A percentile compares a stretch with the other conserved stretches of the same genome.
Conservation (phyloP, 2,113 vertebrate species). For the Pygathrix nemaeus region DNA sequence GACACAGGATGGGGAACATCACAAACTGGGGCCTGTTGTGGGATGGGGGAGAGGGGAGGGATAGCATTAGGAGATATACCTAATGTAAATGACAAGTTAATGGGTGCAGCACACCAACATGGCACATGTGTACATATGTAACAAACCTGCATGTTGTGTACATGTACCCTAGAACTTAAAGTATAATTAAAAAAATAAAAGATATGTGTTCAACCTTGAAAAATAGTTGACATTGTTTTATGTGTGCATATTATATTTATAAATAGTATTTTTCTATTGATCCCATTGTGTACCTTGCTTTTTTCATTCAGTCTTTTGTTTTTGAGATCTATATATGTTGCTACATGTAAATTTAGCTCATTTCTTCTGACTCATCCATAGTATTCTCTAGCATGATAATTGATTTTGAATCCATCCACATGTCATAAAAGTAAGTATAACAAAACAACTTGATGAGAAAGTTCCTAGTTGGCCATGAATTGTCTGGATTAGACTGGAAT, state of each 20-base stretch:
- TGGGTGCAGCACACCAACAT: no score
- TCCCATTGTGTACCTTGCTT: not conserved
- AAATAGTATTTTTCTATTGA: not conserved
- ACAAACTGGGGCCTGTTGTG: no score
- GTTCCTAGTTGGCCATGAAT: conserved; percentile 55
- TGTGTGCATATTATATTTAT: not conserved
- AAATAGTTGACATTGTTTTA: not conserved
- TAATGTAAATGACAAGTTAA: no score
- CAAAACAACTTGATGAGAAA: conserved; percentile 22
- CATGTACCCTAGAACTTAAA: no score
- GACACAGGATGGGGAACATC: no score
- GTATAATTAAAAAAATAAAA: no score
- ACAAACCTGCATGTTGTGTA: no score
- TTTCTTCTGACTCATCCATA: conserved; percentile 39
- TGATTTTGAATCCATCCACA: conserved; percentile 41
- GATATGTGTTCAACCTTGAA: not conserved
- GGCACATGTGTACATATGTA: no score
- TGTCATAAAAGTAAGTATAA: conserved; percentile 33
- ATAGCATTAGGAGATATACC: no score
- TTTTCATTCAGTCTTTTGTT: not conserved
- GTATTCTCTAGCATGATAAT: not conserved
- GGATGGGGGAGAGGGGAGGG: no score
- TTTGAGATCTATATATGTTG: not conserved
- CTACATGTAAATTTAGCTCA: conserved; percentile 16
- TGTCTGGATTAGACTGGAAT: conserved; percentile 50